Evolutionary conservation across 2,113 vertebrate species (phyloP), one percentile per base, ranked within the genome.

Genomic region (Oxyura jamaicensis): DNA sequence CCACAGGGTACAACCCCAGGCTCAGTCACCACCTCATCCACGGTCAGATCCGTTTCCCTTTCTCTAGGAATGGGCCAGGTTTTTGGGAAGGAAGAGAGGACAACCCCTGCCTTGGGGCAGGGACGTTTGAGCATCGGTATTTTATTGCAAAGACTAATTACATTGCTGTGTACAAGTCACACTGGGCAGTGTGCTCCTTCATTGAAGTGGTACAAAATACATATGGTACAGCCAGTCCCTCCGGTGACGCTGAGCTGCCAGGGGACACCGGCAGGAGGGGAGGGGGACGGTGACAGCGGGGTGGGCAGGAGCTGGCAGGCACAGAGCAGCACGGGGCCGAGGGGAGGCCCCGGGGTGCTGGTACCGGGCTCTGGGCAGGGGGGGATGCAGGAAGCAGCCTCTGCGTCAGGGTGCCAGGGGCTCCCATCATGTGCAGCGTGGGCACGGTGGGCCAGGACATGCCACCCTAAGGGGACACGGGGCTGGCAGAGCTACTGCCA

Each of bases 91-190:
- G 39, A 93, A 25, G 11, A 60, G 74, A 88, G 33, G 25, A 83
- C 33, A 60, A 56, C 26, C 18, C 62, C 92, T 50, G 42, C 76
- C 63, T 41, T 5, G 28, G 41, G 81, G 67, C 74, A 91, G 83
- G 69, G 68, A 31, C 4, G 0, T 81, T 68, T 89, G 84, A 96
- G 89, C 86, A 73, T 95, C 85, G 63, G 87, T 88, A 91, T 97
- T 97, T 98, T 98, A 98, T 97, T 98, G 96, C 97, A 98, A 97
- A 98, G 93, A 97, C 95, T 97, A 97, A 76, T 97, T 96, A 97
- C 97, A 97, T 91, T 95, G 94, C 95, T 96, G 95, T 97, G 88
- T 97, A 97, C 97, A 97, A 87, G 95, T 96, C 95, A 95, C 97
- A 97, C 96, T 3, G 8, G 60, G 92, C 86, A 90, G 96, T 95